Conservation (phyloP, 2,113 vertebrate species). For the Laterallus jamaicensis region DNA sequence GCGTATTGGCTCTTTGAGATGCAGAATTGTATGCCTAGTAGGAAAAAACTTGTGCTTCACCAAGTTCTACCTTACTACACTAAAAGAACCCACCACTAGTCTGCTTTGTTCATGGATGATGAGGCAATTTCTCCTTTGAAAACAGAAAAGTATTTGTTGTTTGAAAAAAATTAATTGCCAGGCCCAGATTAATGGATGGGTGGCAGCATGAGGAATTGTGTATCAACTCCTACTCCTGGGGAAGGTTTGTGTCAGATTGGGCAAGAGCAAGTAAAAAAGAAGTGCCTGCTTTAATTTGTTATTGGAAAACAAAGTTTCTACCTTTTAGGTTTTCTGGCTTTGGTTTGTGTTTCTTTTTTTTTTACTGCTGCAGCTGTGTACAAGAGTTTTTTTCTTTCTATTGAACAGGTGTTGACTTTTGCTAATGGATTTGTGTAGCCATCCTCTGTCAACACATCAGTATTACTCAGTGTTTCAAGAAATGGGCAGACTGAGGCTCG, state of each 20-base stretch:
- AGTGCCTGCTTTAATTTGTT: neutral
- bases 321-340: neutral
- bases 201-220: neutral
- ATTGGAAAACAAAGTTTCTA: neutral
- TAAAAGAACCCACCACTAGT: neutral
- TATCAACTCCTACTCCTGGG: neutral
- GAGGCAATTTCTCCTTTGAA: neutral
- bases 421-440: constrained; percentile 22
- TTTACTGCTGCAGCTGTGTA: neutral
- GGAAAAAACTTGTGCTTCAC: neutral
- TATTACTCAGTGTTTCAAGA: constrained; percentile 12
- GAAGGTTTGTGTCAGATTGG: neutral
- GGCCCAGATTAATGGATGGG: neutral
- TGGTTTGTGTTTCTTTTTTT: neutral
- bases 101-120: neutral
- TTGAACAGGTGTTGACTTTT: constrained; percentile 32
- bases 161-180: neutral
- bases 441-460: constrained; percentile 27
- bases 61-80: neutral
- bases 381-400: neutral
- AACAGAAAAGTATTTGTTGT: neutral
- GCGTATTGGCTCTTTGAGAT: neutral
- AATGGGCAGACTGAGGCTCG: neutral
- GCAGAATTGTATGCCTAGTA: neutral
- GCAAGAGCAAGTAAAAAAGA: neutral